Percentiles rank a stretch among this genome's conserved stretches.
These are phyloP conservation scores for Drosophila bifasciata DNA, from an alignment of 1,140 invertebrate genomes.

Conservation along the genomic window DNA sequence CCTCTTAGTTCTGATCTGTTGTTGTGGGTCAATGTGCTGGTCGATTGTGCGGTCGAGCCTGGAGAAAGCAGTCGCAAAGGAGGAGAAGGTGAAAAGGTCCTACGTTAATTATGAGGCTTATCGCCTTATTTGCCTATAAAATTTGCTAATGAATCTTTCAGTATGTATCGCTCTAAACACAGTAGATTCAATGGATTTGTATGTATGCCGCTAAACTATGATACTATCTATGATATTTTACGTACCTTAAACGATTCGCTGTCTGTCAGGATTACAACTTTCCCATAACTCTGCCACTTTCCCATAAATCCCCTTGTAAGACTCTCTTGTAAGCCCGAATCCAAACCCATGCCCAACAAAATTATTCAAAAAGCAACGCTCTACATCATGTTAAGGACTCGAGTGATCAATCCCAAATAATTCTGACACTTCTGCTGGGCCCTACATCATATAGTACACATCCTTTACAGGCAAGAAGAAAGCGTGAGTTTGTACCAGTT, in stretches of 20 bases:
- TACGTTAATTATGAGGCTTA: constrained; percentile 1
- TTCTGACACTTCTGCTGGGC: constrained; percentile 64
- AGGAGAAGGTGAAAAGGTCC: constrained; percentile 31
- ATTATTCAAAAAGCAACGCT: constrained; percentile 71
- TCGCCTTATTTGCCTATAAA: constrained; percentile 8
- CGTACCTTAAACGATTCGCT: background rate
- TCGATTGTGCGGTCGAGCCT: constrained; percentile 3
- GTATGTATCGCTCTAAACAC: too few relatives aligned
- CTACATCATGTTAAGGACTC: constrained; percentile 67
- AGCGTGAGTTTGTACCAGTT: constrained; percentile 52
- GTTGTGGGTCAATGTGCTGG: constrained; percentile 54
- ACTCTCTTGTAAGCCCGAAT: constrained; percentile 59
- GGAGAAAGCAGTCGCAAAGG: constrained; percentile 20
- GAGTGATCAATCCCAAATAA: constrained; percentile 70
- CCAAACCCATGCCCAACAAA: constrained; percentile 34
- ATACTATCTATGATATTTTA: background rate
- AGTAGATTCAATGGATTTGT: background rate
- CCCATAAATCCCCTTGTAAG: constrained; percentile 61
- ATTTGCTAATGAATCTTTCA: background rate
- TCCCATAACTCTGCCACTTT: constrained; percentile 42
- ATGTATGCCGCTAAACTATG: too few relatives aligned
- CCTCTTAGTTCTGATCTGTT: constrained; percentile 24
- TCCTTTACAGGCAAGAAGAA: constrained; percentile 29
- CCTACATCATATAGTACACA: too few relatives aligned
- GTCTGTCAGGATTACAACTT: constrained; percentile 1